Percentiles rank a stretch among this genome's conserved stretches.
Conservation (phyloP, 1,140 invertebrate species). For the Orchesella cincta region DNA sequence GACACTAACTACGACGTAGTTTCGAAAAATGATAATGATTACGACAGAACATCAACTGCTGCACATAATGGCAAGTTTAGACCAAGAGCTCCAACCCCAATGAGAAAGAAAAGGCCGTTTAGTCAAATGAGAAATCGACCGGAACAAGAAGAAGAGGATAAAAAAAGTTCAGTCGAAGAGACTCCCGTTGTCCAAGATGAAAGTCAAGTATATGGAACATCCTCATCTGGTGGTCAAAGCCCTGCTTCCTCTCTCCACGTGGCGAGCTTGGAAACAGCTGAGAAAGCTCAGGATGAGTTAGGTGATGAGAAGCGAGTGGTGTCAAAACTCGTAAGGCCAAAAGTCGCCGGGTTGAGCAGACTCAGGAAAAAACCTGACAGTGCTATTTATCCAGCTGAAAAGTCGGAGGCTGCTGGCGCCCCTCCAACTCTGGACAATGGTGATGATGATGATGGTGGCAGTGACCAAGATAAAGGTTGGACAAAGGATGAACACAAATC, state of each 20-base stretch:
- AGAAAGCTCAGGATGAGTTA: not conserved
- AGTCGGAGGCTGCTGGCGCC: not conserved
- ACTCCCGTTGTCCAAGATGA: too few relatives aligned
- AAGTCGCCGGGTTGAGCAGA: not conserved
- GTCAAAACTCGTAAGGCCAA: constrained; percentile 4
- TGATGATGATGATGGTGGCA: too few relatives aligned
- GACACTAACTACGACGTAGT: not conserved
- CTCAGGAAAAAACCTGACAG: not conserved
- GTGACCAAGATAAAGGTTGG: too few relatives aligned
- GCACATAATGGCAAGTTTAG: too few relatives aligned
- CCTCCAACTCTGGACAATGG: not conserved
- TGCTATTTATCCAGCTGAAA: not conserved
- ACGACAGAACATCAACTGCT: not conserved
- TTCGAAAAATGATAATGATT: not conserved
- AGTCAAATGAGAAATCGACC: not conserved
- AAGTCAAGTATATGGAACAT: not conserved
- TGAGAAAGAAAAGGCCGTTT: not conserved
- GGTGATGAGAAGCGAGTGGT: not conserved
- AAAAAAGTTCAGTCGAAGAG: not conserved
- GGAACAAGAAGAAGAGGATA: not conserved
- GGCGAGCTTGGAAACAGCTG: not conserved
- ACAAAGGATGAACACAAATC: too few relatives aligned
- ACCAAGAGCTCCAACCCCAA: not conserved
- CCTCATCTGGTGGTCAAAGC: not conserved
- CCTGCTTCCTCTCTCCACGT: not conserved